Base-by-base conservation (phyloP, 2,797 vertebrate genomes). In the Thunnus albacares region DNA sequence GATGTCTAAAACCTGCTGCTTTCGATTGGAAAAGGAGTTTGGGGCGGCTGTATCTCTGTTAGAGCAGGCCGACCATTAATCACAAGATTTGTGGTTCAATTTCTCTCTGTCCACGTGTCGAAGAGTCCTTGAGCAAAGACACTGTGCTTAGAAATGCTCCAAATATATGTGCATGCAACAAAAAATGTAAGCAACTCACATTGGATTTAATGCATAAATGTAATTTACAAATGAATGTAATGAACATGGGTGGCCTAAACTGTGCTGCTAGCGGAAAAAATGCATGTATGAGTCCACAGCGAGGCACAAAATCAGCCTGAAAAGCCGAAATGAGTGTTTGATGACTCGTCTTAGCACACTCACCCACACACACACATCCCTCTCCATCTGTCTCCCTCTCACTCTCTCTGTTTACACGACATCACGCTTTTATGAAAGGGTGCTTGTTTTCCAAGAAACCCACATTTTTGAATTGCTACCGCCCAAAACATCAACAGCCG, bases 301-400 rank as follows among this genome's bases (percentile, higher is more conserved):
- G 38, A 59, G 58, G 73, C 69, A 38, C 30, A 64, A 60, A 85
- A 73, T 18, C 47, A 71, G 53, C 14, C 45, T 59, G 57, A 28
- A 43, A 68, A 81, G 60, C 24, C 60, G 24, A 68, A 69, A 66
- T 24, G 22, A 62, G 47, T 59, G 66, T 71, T 55, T 81, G 75
- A 75, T 84, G 80, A 84, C 71, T 83, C 24, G 2, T 71, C 73
- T 75, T 41, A 51, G 43, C 80, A 43, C 70, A 4, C 41, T 35
- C 62, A 57, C 73, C 41, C 75, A 59, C 86, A 52, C 77, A 63
- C 24, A 43, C 65, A 51, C 61, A 45, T 55, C 58, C 67, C 57
- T 35, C 59, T 75, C 87, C 77, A 78, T 89, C 86, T 79, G 74
- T 77, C 80, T 80, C 64, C 9, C 14, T 78, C 53, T 53, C 49